These are phyloP conservation scores for Drosophila quinaria DNA, from an alignment of 2,888 invertebrate species.

Conservation along the genomic window DNA sequence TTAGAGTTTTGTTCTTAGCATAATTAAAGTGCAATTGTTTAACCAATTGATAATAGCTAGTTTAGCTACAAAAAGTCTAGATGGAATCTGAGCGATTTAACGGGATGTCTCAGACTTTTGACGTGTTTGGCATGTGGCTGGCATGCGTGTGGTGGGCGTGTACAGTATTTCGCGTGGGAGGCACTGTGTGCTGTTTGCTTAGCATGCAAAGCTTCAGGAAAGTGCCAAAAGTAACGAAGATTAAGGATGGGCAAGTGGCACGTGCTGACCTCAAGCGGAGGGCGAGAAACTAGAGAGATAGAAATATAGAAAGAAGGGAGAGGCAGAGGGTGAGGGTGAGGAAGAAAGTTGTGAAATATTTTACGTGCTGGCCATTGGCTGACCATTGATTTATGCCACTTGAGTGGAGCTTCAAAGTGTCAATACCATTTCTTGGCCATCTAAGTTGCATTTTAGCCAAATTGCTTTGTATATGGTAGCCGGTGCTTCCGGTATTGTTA, in stretches of 20 bases:
- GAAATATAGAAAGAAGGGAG: neutral
- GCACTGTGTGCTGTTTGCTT: slow-evolving; percentile 61
- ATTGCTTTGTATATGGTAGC: slow-evolving; percentile 63
- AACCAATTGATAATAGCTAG: neutral
- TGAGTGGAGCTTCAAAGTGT: slow-evolving; percentile 78
- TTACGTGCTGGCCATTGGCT: slow-evolving; percentile 76
- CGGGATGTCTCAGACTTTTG: slow-evolving; percentile 44
- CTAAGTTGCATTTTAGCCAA: slow-evolving; percentile 77
- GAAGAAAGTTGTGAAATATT: slow-evolving; percentile 71
- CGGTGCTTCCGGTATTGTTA: slow-evolving; percentile 75
- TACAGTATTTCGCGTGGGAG: slow-evolving; percentile 8
- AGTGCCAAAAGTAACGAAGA: slow-evolving; percentile 83
- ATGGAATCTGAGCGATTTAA: slow-evolving; percentile 19
- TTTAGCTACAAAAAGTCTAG: slow-evolving; percentile 36
- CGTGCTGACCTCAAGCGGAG: slow-evolving; percentile 70
- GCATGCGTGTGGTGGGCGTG: slow-evolving; percentile 17
- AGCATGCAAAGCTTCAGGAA: slow-evolving; percentile 77
- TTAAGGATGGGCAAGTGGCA: slow-evolving; percentile 77
- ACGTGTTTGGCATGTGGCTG: slow-evolving; percentile 48
- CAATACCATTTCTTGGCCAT: slow-evolving; percentile 62
- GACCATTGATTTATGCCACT: slow-evolving; percentile 78
- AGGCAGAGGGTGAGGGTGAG: neutral
- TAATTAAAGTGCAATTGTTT: neutral
- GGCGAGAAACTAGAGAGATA: neutral
- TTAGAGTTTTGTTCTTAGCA: too few species aligned